Conservation (phyloP, 2,113 vertebrate genomes). For the Ovis canadensis region DNA sequence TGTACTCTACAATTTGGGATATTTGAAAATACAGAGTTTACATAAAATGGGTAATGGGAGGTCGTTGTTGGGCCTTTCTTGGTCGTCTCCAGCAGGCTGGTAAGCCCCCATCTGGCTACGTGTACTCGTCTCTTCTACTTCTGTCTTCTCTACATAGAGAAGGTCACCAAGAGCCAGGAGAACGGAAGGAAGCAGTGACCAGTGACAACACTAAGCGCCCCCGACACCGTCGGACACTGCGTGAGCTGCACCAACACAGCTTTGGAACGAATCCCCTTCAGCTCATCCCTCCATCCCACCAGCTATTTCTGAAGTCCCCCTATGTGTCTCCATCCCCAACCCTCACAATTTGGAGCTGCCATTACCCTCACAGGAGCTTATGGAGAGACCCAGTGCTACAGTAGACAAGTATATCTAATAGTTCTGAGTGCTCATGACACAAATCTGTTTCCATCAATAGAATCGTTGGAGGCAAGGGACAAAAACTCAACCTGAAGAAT, state of each 20-base stretch:
- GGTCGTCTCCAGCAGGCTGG: neutral
- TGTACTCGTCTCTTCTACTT: neutral
- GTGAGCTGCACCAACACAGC: neutral
- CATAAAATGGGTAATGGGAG: neutral
- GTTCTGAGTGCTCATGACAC: neutral
- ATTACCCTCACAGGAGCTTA: neutral
- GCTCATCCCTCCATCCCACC: neutral
- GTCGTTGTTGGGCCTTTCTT: neutral
- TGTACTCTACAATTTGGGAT: neutral
- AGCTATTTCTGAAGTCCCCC: neutral
- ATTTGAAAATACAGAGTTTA: neutral
- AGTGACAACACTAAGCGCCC: neutral
- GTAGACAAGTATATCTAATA: neutral
- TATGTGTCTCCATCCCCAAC: fast-evolving
- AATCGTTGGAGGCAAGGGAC: neutral
- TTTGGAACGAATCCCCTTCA: neutral
- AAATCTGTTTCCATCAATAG: neutral
- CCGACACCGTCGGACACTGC: neutral
- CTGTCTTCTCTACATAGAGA: neutral
- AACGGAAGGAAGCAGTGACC: neutral
- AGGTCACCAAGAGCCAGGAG: neutral
- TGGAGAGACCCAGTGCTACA: neutral
- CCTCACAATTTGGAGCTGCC: neutral
- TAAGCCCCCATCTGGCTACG: neutral
- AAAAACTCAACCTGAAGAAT: neutral